These are phyloP conservation scores for Druceiella hillmani DNA, from an alignment of 2,888 invertebrate species.

Conservation along the genomic window DNA sequence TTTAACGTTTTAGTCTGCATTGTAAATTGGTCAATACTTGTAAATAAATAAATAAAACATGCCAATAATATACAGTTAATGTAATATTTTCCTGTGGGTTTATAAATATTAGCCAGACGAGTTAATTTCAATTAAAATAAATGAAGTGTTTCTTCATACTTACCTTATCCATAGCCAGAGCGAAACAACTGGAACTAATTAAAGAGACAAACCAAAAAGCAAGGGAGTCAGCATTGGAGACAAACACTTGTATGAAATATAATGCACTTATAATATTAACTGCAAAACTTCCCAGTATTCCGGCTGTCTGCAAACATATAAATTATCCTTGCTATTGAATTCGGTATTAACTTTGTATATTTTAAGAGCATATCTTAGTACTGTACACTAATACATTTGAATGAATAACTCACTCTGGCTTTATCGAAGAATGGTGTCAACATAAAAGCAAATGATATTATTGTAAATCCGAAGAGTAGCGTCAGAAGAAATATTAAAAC, in stretches of 20 bases:
- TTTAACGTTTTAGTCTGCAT: too few species aligned
- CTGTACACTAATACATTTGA: too few species aligned
- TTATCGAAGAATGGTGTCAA: conserved; percentile 83
- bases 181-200: conserved; percentile 77
- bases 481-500: conserved; percentile 73
- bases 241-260: conserved; percentile 76
- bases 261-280: conserved; percentile 72
- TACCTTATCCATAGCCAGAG: conserved; percentile 81
- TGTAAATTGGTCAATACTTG: too few species aligned
- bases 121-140: not conserved
- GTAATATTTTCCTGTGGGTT: not conserved
- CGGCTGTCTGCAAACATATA: conserved; percentile 60
- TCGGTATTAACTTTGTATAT: too few species aligned
- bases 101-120: too few species aligned
- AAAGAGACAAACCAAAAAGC: conserved; percentile 75
- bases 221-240: conserved; percentile 61
- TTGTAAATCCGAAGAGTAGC: conserved; percentile 72
- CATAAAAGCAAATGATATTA: conserved; percentile 79
- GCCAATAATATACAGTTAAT: not conserved
- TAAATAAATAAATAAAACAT: conserved; percentile 6
- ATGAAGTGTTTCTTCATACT: conserved; percentile 8
- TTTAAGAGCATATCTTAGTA: too few species aligned
- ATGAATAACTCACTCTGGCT: conserved; percentile 58
- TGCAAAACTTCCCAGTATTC: conserved; percentile 72
- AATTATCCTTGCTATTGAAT: too few species aligned